A percentile compares a stretch with the other conserved stretches of the same genome.
phyloP scores from a whole-genome alignment of 2,888 invertebrate species.

The Helicoverpa assulta region DNA sequence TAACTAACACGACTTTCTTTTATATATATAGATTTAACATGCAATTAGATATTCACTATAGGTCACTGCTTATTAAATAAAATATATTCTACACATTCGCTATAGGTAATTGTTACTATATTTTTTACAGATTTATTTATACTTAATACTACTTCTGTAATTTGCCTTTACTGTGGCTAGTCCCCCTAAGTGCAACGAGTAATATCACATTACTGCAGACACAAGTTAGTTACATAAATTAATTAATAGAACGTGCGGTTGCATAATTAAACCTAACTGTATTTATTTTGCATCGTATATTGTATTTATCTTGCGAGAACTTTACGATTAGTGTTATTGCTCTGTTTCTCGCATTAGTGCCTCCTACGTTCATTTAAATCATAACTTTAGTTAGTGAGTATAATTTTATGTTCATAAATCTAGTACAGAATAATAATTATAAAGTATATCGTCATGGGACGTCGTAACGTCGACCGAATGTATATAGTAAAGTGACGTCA shows the following conservation, averaged over 20 bases:
- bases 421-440: too few relatives aligned
- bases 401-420: background rate
- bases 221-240: constrained; percentile 71
- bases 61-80: too few relatives aligned
- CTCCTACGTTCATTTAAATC: background rate
- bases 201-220: constrained; percentile 64
- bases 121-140: background rate
- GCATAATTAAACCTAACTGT: constrained; percentile 69
- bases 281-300: constrained; percentile 61
- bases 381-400: background rate
- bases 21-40: too few relatives aligned
- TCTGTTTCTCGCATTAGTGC: constrained; percentile 11
- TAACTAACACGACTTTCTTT: too few relatives aligned
- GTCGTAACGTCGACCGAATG: too few relatives aligned
- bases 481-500: too few relatives aligned
- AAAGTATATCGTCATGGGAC: too few relatives aligned
- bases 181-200: constrained; percentile 55
- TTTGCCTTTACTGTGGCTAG: background rate
- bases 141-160: constrained; percentile 34
- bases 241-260: constrained; percentile 72
- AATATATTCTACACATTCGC: too few relatives aligned
- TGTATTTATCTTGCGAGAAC: constrained; percentile 51
- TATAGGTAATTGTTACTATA: too few relatives aligned
- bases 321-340: constrained; percentile 29
- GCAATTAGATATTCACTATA: too few relatives aligned